A percentile compares a stretch with the other conserved stretches of the same genome.
Evolutionary conservation across 2,888 invertebrate species (phyloP).

Genomic region (Clepsis dumicolana): DNA sequence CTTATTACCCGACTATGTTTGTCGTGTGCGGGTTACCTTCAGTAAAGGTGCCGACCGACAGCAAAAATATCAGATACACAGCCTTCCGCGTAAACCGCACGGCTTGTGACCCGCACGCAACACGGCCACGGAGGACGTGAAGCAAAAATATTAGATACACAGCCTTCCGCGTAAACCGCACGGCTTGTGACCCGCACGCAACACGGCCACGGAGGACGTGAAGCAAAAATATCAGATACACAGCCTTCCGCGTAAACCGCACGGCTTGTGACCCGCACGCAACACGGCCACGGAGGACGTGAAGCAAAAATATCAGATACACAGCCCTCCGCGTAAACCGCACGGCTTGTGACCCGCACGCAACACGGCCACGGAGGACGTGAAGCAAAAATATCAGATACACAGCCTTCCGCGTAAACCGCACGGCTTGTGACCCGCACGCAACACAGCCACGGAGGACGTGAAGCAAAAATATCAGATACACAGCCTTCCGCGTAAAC

Average conservation of each 20-base stretch:
- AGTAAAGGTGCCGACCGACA: constrained; percentile 41
- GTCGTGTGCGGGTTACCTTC: constrained; percentile 34
- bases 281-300: neutral
- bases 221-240: constrained; percentile 54
- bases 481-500: no score
- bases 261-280: constrained; percentile 45
- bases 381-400: no score
- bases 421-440: no score
- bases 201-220: neutral
- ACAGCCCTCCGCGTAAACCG: constrained; percentile 52
- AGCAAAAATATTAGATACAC: constrained; percentile 55
- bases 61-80: constrained; percentile 56
- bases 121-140: neutral
- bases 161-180: constrained; percentile 52
- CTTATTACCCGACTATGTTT: neutral
- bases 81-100: constrained; percentile 52
- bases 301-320: constrained; percentile 54
- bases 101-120: constrained; percentile 43
- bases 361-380: neutral
- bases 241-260: constrained; percentile 52
- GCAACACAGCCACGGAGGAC: no score
- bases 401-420: no score
- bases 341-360: constrained; percentile 46
- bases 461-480: no score
- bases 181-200: constrained; percentile 44